phyloP scores from a whole-genome alignment of 2,888 invertebrate species.

The Dryobota labecula region DNA sequence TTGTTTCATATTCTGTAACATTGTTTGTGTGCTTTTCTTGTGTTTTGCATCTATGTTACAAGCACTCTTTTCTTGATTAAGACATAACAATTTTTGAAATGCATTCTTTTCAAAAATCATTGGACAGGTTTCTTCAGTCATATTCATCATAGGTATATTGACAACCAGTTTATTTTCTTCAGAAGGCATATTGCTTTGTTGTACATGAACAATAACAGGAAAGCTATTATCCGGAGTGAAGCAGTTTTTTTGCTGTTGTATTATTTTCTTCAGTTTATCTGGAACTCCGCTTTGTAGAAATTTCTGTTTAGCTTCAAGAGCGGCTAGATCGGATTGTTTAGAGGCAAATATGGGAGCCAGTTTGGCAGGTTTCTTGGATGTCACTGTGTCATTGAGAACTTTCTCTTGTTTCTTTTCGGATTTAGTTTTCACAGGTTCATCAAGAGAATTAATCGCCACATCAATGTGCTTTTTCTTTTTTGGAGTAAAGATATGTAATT shows the following conservation, averaged over 20 bases:
- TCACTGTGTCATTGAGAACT: slow-evolving; percentile 41
- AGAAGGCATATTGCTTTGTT: slow-evolving; percentile 79
- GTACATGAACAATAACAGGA: slow-evolving; percentile 92
- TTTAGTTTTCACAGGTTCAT: slow-evolving; percentile 32
- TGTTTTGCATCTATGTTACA: slow-evolving; percentile 38
- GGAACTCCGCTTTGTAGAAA: slow-evolving; percentile 94
- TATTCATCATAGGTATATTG: slow-evolving; percentile 40
- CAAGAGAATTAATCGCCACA: not conserved
- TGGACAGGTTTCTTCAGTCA: slow-evolving; percentile 35
- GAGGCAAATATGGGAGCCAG: slow-evolving; percentile 93
- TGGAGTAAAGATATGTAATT: slow-evolving; percentile 84
- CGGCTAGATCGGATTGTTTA: slow-evolving; percentile 91
- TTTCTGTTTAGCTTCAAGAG: slow-evolving; percentile 91
- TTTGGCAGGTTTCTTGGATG: slow-evolving; percentile 78
- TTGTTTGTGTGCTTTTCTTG: slow-evolving; percentile 65
- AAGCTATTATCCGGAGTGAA: slow-evolving; percentile 87
- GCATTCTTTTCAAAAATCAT: slow-evolving; percentile 49
- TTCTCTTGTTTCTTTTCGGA: slow-evolving; percentile 52
- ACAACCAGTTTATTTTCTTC: slow-evolving; percentile 15
- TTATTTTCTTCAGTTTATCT: slow-evolving; percentile 90
- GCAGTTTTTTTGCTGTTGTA: slow-evolving; percentile 85
- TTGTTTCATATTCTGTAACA: slow-evolving; percentile 90
- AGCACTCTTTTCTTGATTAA: slow-evolving; percentile 40
- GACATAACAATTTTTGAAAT: slow-evolving; percentile 69
- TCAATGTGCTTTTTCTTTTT: slow-evolving; percentile 78